Base-by-base conservation (phyloP, 2,797 vertebrate species). In the Tragelaphus oryx region DNA sequence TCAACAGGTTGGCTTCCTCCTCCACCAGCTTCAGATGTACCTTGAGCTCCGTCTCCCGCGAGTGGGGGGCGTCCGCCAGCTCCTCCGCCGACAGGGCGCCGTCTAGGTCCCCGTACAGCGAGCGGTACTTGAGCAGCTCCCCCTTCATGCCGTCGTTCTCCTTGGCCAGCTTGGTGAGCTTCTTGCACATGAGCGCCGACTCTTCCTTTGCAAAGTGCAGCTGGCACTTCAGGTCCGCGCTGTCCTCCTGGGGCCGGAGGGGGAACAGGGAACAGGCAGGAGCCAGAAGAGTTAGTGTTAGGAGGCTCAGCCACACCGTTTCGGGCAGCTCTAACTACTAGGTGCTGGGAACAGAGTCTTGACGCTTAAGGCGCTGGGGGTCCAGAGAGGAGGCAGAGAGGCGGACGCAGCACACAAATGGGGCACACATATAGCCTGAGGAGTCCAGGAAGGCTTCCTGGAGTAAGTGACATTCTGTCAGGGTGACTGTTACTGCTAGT, bases 201-300 rank as follows among this genome's bases (percentile, higher is more conserved):
- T 99, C 99, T 97, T 99, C 99, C 98, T 99, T 99, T 89, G 99
- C 99, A 78, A 99, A 99, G 98, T 99, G 99, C 95, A 99, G 98
- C 98, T 99, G 99, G 97, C 99, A 99, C 98, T 99, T 99, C 52
- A 99, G 98, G 97, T 99, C 99, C 0, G 99, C 99, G 0, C 98
- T 99, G 98, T 99, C 99, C 98, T 99, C 99, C 99, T 99, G 98
- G 50, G 87, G 68, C 84, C 4, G 2, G 8, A 48, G 0, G 17
- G 71, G 12, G 6, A 37, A 94, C 4, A 9, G 52, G 52, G 68
- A 28, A n/a, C 59, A 93, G 41, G 90, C 17, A 79, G 1, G 17
- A 94, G 16, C n/a, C 81, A 52, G 50, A 37, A 59, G 55, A 8
- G 33, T 94, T 55, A 93, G 65, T 41, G 71, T 5, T 11, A 14